Conservation (phyloP, 2,797 vertebrate genomes). For the Sphaeramia orbicularis region DNA sequence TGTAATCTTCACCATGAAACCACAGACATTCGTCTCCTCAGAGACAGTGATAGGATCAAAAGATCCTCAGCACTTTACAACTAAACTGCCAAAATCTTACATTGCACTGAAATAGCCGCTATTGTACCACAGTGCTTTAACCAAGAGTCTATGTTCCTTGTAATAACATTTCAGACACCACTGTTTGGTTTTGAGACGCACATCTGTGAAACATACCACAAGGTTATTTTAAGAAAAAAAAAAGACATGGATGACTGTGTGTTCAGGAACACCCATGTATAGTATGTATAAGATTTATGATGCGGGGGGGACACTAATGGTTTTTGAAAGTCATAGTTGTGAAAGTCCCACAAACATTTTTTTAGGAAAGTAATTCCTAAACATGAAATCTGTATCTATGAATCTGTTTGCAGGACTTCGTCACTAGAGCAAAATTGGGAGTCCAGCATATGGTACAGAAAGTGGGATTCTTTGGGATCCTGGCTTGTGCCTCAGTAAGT, state of each 20-base stretch:
- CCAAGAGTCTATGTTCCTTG: conserved; percentile 22
- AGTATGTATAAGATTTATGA: conserved; percentile 2
- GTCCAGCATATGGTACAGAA: conserved; percentile 98
- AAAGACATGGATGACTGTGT: conserved; percentile 9
- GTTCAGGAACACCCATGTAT: conserved; percentile 7
- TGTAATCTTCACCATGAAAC: conserved; percentile 54
- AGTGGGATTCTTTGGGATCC: conserved; percentile 98
- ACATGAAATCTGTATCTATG: not conserved
- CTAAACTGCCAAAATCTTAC: conserved; percentile 13
- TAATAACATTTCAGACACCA: conserved; percentile 34
- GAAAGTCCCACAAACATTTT: not conserved
- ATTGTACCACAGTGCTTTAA: conserved; percentile 19
- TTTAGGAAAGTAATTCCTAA: no score
- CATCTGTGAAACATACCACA: conserved; percentile 8
- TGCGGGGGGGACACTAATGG: conserved; percentile 1
- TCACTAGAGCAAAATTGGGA: conserved; percentile 93
- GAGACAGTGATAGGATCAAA: conserved; percentile 28
- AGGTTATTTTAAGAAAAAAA: conserved; percentile 31
- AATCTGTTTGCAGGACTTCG: conserved; percentile 88
- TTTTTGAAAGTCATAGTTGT: conserved; percentile 1
- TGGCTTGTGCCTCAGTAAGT: conserved; percentile 93
- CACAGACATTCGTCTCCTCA: conserved; percentile 41
- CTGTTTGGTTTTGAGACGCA: conserved; percentile 33
- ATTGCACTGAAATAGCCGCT: conserved; percentile 43
- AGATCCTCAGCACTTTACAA: conserved; percentile 2